Evolutionary conservation across 2,888 invertebrate genomes (phyloP).

Genomic region (Altica lythri): DNA sequence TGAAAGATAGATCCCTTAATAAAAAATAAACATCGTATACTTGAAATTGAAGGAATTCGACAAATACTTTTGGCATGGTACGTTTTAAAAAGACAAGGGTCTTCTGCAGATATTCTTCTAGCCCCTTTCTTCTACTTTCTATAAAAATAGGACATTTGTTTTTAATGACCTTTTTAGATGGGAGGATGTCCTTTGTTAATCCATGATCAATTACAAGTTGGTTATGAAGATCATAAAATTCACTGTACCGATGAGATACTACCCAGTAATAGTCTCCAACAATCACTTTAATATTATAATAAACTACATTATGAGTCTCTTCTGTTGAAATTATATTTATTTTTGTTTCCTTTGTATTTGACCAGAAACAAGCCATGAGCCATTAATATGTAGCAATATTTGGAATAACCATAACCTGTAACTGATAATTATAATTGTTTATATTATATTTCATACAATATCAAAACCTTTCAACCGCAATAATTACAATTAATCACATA

Average conservation of each 20-base stretch:
- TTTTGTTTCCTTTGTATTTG: slow-evolving; percentile 68
- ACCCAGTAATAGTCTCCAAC: slow-evolving; percentile 80
- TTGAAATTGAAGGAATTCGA: slow-evolving; percentile 86
- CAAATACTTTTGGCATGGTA: slow-evolving; percentile 79
- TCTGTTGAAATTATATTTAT: slow-evolving; percentile 70
- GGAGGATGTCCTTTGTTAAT: slow-evolving; percentile 82
- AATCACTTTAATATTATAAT: slow-evolving; percentile 72
- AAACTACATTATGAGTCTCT: slow-evolving; percentile 70
- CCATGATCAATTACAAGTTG: slow-evolving; percentile 80
- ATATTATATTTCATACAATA: no score
- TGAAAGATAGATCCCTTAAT: slow-evolving; percentile 79
- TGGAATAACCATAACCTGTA: slow-evolving; percentile 20
- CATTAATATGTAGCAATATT: slow-evolving; percentile 16
- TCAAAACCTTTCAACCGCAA: no score
- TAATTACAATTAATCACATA: no score
- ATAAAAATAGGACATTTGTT: slow-evolving; percentile 89
- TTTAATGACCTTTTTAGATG: slow-evolving; percentile 91
- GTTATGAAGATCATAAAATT: slow-evolving; percentile 87
- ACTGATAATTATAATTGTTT: slow-evolving; percentile 5
- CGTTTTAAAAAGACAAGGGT: slow-evolving; percentile 76
- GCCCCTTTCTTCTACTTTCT: slow-evolving; percentile 76
- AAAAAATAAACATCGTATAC: slow-evolving; percentile 88
- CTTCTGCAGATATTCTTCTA: slow-evolving; percentile 81
- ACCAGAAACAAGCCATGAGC: slow-evolving; percentile 75
- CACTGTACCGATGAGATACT: slow-evolving; percentile 85